A percentile compares a stretch with the other conserved stretches of the same genome.
phyloP scores from a whole-genome alignment of 2,888 invertebrate species.

The Amphipoea lucens region DNA sequence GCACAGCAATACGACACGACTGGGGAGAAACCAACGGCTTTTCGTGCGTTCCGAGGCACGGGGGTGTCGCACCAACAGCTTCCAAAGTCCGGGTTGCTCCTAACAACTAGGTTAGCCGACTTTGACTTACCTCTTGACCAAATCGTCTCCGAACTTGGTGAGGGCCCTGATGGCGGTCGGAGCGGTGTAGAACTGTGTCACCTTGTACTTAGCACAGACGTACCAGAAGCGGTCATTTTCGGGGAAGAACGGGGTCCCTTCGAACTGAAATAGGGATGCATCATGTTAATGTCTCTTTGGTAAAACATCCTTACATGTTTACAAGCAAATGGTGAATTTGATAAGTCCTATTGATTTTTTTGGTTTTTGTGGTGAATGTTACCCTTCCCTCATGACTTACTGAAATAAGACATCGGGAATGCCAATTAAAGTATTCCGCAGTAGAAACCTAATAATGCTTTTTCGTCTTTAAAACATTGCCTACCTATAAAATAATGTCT shows the following conservation, averaged over 20 bases:
- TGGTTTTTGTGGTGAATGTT: background rate
- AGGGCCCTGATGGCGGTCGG: conserved; percentile 99
- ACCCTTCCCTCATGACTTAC: background rate
- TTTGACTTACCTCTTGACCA: conserved; percentile 92
- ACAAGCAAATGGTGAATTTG: background rate
- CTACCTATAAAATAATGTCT: background rate
- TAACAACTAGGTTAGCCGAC: background rate
- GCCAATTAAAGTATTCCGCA: background rate
- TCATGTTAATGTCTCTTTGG: conserved; percentile 6
- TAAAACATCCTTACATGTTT: background rate
- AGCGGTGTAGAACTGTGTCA: conserved; percentile 99
- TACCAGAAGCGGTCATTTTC: conserved; percentile 98
- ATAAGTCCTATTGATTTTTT: background rate
- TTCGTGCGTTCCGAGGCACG: background rate
- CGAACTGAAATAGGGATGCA: conserved; percentile 92
- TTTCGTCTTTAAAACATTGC: background rate
- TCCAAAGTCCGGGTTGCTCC: background rate
- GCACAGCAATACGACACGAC: background rate
- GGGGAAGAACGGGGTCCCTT: conserved; percentile 99
- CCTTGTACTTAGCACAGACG: conserved; percentile 97
- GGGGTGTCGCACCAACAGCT: background rate
- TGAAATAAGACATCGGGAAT: background rate
- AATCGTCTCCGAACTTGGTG: conserved; percentile 97
- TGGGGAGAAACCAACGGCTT: background rate
- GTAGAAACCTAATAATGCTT: background rate